A percentile compares a stretch with the other conserved stretches of the same genome.
Evolutionary conservation across 2,888 invertebrate species (phyloP).

Genomic region (Norana najaformis): DNA sequence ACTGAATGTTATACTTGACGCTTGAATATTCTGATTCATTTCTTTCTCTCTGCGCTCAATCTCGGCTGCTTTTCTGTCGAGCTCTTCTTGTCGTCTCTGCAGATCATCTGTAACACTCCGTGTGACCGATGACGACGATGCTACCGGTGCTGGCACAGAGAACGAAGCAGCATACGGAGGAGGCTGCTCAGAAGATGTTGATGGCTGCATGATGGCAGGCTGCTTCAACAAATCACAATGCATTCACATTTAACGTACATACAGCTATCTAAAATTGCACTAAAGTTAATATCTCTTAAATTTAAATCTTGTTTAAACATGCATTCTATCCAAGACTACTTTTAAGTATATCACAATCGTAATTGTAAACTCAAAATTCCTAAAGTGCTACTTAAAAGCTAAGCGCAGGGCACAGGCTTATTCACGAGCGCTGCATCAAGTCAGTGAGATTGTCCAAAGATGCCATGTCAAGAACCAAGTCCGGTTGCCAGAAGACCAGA

Average conservation of each 20-base stretch:
- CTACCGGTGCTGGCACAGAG: neutral
- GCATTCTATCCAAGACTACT: neutral
- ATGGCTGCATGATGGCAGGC: constrained; percentile 33
- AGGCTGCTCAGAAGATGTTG: constrained; percentile 15
- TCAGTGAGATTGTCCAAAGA: too few relatives aligned
- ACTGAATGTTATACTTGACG: neutral
- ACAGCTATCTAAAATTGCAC: neutral
- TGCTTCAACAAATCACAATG: constrained; percentile 14
- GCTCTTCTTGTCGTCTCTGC: constrained; percentile 68
- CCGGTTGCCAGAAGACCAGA: too few relatives aligned
- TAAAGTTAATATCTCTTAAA: neutral
- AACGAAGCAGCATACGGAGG: constrained; percentile 20
- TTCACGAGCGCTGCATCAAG: too few relatives aligned
- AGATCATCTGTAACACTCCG: constrained; percentile 62
- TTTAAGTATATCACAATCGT: too few relatives aligned
- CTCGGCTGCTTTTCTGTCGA: constrained; percentile 88
- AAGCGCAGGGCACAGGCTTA: too few relatives aligned
- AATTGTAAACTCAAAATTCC: too few relatives aligned
- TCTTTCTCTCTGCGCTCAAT: constrained; percentile 85
- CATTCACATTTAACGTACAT: neutral
- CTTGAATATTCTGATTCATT: constrained; percentile 31
- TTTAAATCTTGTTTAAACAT: neutral
- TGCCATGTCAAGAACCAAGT: too few relatives aligned
- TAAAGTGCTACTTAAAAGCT: too few relatives aligned
- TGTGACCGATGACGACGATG: neutral